Evolutionary conservation across 1,140 invertebrate species (phyloP).

Genomic region (Neodiprion virginianus): DNA sequence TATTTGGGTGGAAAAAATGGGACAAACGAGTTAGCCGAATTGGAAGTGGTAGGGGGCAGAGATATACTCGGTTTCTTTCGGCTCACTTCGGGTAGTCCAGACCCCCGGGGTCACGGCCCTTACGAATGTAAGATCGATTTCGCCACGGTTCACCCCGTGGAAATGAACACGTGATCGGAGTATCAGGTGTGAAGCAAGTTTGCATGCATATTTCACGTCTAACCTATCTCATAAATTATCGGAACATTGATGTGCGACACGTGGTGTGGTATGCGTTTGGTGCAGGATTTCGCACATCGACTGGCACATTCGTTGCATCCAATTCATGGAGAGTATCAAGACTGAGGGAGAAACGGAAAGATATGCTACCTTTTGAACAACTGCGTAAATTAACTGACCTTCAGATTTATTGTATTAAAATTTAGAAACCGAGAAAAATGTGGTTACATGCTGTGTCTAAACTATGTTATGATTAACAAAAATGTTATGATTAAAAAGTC

Average conservation of each 20-base stretch:
- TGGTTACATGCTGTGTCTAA: too few relatives aligned
- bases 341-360: not conserved
- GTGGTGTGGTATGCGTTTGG: not conserved
- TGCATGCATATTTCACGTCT: not conserved
- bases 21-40: too few relatives aligned
- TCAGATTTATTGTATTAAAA: too few relatives aligned
- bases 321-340: not conserved
- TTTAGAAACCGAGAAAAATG: too few relatives aligned
- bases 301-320: not conserved
- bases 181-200: not conserved
- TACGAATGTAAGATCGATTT: slow-evolving; percentile 2
- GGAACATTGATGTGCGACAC: not conserved
- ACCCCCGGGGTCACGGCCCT: not conserved
- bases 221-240: not conserved
- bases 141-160: not conserved
- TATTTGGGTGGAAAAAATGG: too few relatives aligned
- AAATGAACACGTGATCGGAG: not conserved
- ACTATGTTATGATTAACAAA: too few relatives aligned
- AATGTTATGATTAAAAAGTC: too few relatives aligned
- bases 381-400: too few relatives aligned
- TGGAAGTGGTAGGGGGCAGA: too few relatives aligned
- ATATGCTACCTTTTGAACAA: not conserved
- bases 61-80: not conserved
- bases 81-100: not conserved
- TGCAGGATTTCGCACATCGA: not conserved